These are phyloP conservation scores for Diabrotica balteata DNA, from an alignment of 2,888 invertebrate species.

Conservation along the genomic window DNA sequence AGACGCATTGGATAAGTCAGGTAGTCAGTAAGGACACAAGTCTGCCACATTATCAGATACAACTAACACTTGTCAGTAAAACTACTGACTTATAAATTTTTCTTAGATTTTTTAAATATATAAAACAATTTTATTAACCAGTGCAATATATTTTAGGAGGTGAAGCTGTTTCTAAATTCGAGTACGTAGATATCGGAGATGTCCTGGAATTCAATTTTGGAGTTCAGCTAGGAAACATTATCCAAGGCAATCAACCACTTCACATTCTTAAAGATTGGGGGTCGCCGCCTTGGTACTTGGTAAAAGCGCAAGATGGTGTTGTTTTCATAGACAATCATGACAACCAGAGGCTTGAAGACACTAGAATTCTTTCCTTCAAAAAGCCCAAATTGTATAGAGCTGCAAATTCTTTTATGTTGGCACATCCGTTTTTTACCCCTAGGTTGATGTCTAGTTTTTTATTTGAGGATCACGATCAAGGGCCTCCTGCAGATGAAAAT, in stretches of 20 bases:
- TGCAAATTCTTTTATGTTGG: conserved; percentile 84
- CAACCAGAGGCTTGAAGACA: conserved; percentile 59
- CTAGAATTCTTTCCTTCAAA: conserved; percentile 70
- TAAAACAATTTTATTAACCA: too few species aligned
- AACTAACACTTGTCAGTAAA: too few species aligned
- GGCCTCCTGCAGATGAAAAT: conserved; percentile 71
- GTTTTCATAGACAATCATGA: conserved; percentile 75
- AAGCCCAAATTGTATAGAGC: conserved; percentile 66
- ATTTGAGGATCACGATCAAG: conserved; percentile 64
- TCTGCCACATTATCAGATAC: too few species aligned
- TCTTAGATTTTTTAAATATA: too few species aligned
- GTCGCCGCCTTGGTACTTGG: conserved; percentile 68
- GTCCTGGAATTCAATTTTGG: conserved; percentile 80
- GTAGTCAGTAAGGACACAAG: too few species aligned
- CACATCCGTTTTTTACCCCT: conserved; percentile 74
- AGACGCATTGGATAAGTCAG: too few species aligned
- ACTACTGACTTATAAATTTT: too few species aligned
- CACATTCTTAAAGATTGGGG: conserved; percentile 72
- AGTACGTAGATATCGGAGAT: conserved; percentile 61
- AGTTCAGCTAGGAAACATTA: conserved; percentile 65
- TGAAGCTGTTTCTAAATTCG: conserved; percentile 57
- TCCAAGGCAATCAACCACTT: conserved; percentile 68
- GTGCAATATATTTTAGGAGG: conserved; percentile 23
- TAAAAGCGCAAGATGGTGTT: conserved; percentile 57
- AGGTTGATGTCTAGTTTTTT: conserved; percentile 85